Base-by-base conservation (phyloP, 2,888 invertebrate genomes). In the Scaeva pyrastri region DNA sequence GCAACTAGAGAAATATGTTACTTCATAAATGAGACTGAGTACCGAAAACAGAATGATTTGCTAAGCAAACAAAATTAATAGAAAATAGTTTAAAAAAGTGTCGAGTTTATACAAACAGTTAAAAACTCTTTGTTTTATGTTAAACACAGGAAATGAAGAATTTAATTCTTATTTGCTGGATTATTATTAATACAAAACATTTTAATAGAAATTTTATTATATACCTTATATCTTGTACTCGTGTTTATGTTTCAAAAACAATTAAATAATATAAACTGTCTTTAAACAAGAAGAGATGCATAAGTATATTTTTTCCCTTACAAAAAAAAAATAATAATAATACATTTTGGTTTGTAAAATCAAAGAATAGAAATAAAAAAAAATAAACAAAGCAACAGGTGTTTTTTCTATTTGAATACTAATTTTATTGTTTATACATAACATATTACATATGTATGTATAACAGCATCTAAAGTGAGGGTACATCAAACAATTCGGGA, bases 11-110 rank as follows among this genome's bases (percentile, higher is more conserved):
- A 39, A 68, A 52, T 58, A 19, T 66, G 41, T 73, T 73, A 73
- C 45, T 73, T 66, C 48, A 66, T 19, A 31, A 64, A 79, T 73
- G 73, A 79, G 79, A 79, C 79, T 79, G 78, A 79, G 66, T 66
- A 64, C 26, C 36, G 26, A 71, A 66, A 56, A 78, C 72, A 66
- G 48, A 79, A 66, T 58, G 73, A 66, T 66, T 73, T 79, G 79
- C 73, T 52, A 58, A 68, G 79, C 73, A 79, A 79, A 72, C 31
- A 73, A n/a, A 72, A 48, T n/a, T 26, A 39, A 72, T 56, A 12
- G 50, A 21, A 52, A 55, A 36, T 45, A 60, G 41, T 68, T 56
- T 23, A 56, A 62, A 78, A 72, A 64, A 26, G 39, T 52, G 68
- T 68, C 50, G 39, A 55, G 71, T 78, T 71, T 60, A 11, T 19